Evolutionary conservation across 1,140 invertebrate species (phyloP), one percentile per base, ranked within the genome.

Genomic region (Drosophila littoralis): DNA sequence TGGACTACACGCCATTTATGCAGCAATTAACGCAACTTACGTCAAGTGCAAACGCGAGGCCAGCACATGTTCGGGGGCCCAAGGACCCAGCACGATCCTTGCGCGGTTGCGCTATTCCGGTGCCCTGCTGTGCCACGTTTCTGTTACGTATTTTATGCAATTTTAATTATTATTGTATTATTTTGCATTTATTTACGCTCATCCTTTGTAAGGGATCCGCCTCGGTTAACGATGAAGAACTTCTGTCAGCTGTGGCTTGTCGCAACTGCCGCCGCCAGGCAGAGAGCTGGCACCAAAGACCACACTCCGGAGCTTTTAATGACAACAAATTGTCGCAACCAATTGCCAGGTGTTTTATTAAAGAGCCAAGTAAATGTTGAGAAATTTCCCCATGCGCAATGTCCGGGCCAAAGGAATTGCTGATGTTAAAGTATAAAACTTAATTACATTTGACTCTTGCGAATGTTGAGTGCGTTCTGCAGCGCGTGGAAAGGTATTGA

Each of bases 91-190:
- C 58, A 28, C 59, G 40, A 17, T 69, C 43, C 51, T 54, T 13
- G 22, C 36, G n/a, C 15, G 9, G n/a, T 28, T 38, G 0, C 43
- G 15, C 42, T 43, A 51, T 51, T 51, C 1, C 33, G 13, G 12
- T 54, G 46, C 17, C 38, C n/a, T 13, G 15, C 48, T 33, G 48
- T 15, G 28, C 32, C 45, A 10, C 22, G 36, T 33, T 36, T 36
- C 52, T 33, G 35, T 58, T 50, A 59, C 36, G 69, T 51, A 68
- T 73, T 79, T 70, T 71, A 68, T 75, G 54, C 73, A 63, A 72
- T 79, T 84, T 88, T 84, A 89, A 88, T 89, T 80, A 89, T 89
- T 89, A 88, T 88, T 89, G 79, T 77, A 89, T 89, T 88, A 89
- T 84, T 84, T 88, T 89, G 72, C 83, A 86, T 83, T 86, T 89